phyloP scores from a whole-genome alignment of 2,888 invertebrate genomes.

The Drosophila paramelanica region DNA sequence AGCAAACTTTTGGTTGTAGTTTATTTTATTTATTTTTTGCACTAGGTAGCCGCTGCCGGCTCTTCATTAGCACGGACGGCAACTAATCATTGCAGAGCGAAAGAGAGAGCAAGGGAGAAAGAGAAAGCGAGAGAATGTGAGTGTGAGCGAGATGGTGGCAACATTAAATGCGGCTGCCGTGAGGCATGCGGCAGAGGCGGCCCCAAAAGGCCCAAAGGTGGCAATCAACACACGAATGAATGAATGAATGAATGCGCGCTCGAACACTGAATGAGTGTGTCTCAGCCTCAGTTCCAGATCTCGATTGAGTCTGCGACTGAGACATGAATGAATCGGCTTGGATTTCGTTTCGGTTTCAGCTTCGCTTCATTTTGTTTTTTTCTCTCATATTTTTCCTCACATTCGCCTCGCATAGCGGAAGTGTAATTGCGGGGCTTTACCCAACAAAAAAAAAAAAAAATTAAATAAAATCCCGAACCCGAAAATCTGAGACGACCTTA shows the following conservation, averaged over 20 bases:
- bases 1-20: conserved; percentile 1
- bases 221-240: conserved; percentile 78
- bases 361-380: conserved; percentile 11
- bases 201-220: conserved; percentile 66
- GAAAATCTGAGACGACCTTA: conserved; percentile 44
- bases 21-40: conserved; percentile 49
- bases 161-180: conserved; percentile 30
- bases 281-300: conserved; percentile 14
- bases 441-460: conserved; percentile 19
- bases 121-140: not conserved
- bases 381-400: not conserved
- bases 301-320: conserved; percentile 9
- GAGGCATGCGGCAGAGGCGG: conserved; percentile 34
- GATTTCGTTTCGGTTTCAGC: conserved; percentile 26
- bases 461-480: not conserved
- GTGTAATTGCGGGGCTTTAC: conserved; percentile 65
- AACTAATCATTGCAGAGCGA: conserved; percentile 53
- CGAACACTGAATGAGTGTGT: conserved; percentile 42
- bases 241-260: conserved; percentile 53
- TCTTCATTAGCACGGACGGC: conserved; percentile 66
- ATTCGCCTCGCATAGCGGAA: conserved; percentile 54
- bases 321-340: conserved; percentile 54
- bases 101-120: conserved; percentile 15
- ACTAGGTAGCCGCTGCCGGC: conserved; percentile 58
- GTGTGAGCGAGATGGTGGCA: conserved; percentile 5